phyloP scores from a whole-genome alignment of 1,140 invertebrate genomes.

The Rhopalosiphum padi region DNA sequence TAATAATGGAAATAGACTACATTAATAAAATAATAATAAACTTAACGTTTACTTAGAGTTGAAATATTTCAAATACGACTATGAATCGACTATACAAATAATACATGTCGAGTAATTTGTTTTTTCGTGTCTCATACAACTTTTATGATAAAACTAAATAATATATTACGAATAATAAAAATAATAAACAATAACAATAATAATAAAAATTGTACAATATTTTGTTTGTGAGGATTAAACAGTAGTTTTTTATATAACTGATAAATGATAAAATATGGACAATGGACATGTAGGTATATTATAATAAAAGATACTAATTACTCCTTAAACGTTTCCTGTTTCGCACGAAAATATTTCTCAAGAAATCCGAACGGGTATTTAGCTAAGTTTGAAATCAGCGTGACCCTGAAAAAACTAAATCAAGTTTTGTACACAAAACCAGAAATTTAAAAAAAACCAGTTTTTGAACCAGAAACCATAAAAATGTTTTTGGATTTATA shows the following conservation, averaged over 20 bases:
- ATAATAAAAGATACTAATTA: background rate
- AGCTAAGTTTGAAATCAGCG: background rate
- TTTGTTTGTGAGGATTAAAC: background rate
- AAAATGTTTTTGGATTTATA: background rate
- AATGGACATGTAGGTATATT: background rate
- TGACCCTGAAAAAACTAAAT: background rate
- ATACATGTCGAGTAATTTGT: background rate
- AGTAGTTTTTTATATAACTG: background rate
- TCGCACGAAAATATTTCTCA: background rate
- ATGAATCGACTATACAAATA: background rate
- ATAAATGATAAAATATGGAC: background rate
- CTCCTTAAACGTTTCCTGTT: background rate
- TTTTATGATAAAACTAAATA: background rate
- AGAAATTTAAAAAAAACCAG: background rate
- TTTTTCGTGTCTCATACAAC: background rate
- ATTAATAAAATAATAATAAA: background rate
- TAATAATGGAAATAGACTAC: background rate
- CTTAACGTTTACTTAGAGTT: background rate
- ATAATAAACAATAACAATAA: background rate
- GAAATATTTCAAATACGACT: background rate
- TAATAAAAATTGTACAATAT: background rate
- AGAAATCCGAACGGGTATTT: background rate
- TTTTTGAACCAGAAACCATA: background rate
- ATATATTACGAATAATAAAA: background rate
- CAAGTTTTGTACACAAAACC: background rate